Evolutionary conservation across 1,140 invertebrate genomes (phyloP).

Genomic region (Radopholus similis): DNA sequence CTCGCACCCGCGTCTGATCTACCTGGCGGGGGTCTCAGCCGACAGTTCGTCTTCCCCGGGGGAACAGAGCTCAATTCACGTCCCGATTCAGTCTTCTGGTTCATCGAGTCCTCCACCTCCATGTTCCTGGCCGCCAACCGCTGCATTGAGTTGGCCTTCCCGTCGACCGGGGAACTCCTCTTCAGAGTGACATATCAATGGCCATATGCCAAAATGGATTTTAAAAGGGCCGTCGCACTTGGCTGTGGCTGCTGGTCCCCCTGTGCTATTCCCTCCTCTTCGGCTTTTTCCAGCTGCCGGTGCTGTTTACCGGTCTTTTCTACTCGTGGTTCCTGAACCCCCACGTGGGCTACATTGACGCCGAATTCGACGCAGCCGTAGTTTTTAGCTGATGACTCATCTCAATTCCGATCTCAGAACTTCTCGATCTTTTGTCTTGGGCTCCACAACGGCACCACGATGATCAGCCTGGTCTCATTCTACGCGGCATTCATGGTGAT

Average conservation of each 20-base stretch:
- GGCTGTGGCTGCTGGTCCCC: not conserved
- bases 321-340: conserved; percentile 24
- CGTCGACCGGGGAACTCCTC: not conserved
- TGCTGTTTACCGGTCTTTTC: conserved; percentile 13
- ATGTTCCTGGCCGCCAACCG: conserved; percentile 9
- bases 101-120: not conserved
- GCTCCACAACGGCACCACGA: too few relatives aligned
- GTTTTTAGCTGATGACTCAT: too few relatives aligned
- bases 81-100: not conserved
- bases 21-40: not conserved
- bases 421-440: too few relatives aligned
- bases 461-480: too few relatives aligned
- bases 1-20: not conserved
- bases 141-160: conserved; percentile 3
- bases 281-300: conserved; percentile 1
- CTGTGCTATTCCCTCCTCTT: not conserved
- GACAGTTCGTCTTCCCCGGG: not conserved
- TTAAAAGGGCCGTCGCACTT: conserved; percentile 2
- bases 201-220: too few relatives aligned
- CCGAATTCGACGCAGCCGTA: too few relatives aligned
- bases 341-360: conserved; percentile 20
- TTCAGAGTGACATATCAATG: too few relatives aligned
- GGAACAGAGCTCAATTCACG: too few relatives aligned
- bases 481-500: too few relatives aligned
- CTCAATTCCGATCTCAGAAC: too few relatives aligned